Evolutionary conservation across 2,797 vertebrate species (phyloP), one percentile per base, ranked within the genome.

Genomic region (Channallabes apus): DNA sequence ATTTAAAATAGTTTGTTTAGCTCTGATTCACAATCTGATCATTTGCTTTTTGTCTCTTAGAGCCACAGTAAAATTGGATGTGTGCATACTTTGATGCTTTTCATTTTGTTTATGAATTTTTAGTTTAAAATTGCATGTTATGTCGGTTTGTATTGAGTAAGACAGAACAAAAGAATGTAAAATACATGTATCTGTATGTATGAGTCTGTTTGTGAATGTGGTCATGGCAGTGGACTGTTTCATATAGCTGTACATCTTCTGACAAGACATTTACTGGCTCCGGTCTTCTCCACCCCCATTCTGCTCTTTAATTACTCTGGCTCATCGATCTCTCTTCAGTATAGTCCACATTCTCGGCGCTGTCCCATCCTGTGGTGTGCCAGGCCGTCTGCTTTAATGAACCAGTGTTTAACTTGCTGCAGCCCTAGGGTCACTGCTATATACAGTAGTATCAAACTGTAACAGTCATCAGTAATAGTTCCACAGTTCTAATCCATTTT

Each of bases 221-320:
- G 92, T 90, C 86, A 88, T 93, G 92, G 94, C 93, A 91, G 88
- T 51, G 90, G 90, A 92, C 91, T 91, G 94, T 94, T 95, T 92
- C 89, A 91, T 91, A 92, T 92, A 93, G 91, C 93, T 93, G 90
- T 94, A 92, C 90, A 92, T 91, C 93, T 94, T 91, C 91, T 90
- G 90, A 90, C 86, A 89, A 90, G 93, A 92, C 89, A 94, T 94
- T 96, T 96, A 95, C 95, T 91, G 94, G 95, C 94, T 95, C 88
- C 91, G 90, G 72, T 77, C 78, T 61, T 83, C 72, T 80, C 68
- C 80, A 85, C 82, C 89, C 86, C 86, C 61, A 82, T 90, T 90
- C 91, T 93, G 93, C 94, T 95, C 94, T 95, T 96, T 96, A 96
- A 96, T 96, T 96, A 96, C 95, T 93, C 92, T 92, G 92, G 91